phyloP scores from a whole-genome alignment of 2,888 invertebrate genomes.

The Lucinisca nassula region DNA sequence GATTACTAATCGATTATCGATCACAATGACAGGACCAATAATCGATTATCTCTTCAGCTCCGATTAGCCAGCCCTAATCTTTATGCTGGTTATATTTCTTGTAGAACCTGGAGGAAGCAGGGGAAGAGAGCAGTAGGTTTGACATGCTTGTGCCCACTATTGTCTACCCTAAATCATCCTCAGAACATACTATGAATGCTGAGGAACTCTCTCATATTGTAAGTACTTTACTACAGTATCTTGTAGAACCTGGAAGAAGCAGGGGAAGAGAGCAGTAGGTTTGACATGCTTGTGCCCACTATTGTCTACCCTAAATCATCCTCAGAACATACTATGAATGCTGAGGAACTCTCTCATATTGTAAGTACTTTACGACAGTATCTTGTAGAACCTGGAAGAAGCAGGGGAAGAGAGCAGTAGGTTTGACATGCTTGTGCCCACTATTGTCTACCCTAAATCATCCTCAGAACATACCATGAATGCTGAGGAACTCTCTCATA shows the following conservation, averaged over 20 bases:
- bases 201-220: conserved; percentile 55
- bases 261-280: conserved; percentile 83
- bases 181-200: conserved; percentile 67
- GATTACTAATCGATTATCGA: too few species aligned
- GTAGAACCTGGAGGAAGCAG: conserved; percentile 81
- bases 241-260: conserved; percentile 85
- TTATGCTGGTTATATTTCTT: too few species aligned
- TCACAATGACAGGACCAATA: too few species aligned
- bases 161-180: conserved; percentile 80
- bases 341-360: conserved; percentile 50
- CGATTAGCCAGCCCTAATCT: too few species aligned
- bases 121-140: conserved; percentile 84
- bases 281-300: conserved; percentile 87
- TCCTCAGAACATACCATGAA: conserved; percentile 68
- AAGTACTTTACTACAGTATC: conserved; percentile 3
- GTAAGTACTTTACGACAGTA: conserved; percentile 35
- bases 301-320: conserved; percentile 82
- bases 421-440: conserved; percentile 87
- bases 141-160: conserved; percentile 87
- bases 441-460: conserved; percentile 83
- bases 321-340: conserved; percentile 67
- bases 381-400: conserved; percentile 75
- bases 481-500: conserved; percentile 52
- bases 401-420: conserved; percentile 83
- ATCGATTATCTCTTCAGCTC: too few species aligned